Evolutionary conservation across 2,113 vertebrate species (phyloP).

Genomic region (Gobiocypris rarus): DNA sequence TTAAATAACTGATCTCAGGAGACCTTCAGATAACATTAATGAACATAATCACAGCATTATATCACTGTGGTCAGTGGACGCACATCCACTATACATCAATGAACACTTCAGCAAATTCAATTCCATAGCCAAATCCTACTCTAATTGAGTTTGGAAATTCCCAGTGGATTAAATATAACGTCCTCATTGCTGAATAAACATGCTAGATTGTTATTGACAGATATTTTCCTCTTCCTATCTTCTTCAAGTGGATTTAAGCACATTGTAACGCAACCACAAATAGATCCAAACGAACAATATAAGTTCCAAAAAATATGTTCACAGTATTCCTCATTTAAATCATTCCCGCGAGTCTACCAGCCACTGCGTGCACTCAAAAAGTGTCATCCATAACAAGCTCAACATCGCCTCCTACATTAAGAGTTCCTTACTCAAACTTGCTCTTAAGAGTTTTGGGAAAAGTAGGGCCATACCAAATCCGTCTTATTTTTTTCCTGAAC

Average conservation of each 20-base stretch:
- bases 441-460: too few species aligned
- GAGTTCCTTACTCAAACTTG: too few species aligned
- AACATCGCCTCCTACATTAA: too few species aligned
- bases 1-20: slow-evolving; percentile 29
- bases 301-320: too few species aligned
- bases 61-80: too few species aligned
- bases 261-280: background rate
- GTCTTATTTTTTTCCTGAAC: too few species aligned
- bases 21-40: slow-evolving; percentile 4
- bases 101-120: background rate
- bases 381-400: too few species aligned
- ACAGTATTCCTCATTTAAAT: too few species aligned
- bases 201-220: background rate
- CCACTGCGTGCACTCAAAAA: too few species aligned
- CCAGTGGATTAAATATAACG: slow-evolving; percentile 16
- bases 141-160: slow-evolving; percentile 43
- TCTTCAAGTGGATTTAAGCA: background rate
- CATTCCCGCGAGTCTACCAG: too few species aligned
- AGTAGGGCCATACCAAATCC: too few species aligned
- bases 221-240: background rate
- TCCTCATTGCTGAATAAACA: slow-evolving; percentile 25
- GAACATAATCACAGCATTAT: background rate
- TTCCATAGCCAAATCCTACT: slow-evolving; percentile 15
- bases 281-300: background rate
- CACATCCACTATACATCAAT: background rate